Conservation (phyloP, 2,797 vertebrate genomes). For the Philypnodon macrostomus region DNA sequence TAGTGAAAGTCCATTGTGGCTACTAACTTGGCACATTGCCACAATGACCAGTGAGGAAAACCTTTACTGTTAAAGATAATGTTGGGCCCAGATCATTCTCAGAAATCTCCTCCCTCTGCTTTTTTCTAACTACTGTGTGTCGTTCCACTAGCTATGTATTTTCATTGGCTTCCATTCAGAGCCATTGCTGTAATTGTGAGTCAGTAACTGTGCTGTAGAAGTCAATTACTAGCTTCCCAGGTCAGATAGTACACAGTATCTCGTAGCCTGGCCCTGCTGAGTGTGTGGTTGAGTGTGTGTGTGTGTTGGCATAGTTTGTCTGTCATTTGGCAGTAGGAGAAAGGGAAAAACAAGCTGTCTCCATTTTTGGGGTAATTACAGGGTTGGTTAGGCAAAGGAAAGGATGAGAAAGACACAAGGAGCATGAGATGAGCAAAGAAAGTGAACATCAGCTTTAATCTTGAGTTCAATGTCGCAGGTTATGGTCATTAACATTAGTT, state of each 20-base stretch:
- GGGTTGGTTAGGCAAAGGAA: conserved; percentile 67
- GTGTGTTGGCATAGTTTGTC: conserved; percentile 57
- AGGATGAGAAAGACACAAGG: conserved; percentile 60
- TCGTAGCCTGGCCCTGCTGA: conserved; percentile 27
- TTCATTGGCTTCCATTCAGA: conserved; percentile 25
- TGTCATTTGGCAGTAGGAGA: conserved; percentile 69
- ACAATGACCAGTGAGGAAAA: too few relatives aligned
- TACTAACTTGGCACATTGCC: too few relatives aligned
- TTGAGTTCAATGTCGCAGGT: conserved; percentile 48
- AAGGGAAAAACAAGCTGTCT: conserved; percentile 70
- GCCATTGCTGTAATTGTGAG: conserved; percentile 38
- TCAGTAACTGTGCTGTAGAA: conserved; percentile 27
- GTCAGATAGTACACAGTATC: conserved; percentile 20
- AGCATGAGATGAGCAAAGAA: conserved; percentile 48
- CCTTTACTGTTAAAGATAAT: not conserved
- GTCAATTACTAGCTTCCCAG: not conserved
- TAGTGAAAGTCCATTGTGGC: too few relatives aligned
- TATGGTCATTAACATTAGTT: conserved; percentile 27
- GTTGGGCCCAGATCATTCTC: not conserved
- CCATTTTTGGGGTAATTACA: conserved; percentile 73
- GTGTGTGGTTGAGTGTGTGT: conserved; percentile 49
- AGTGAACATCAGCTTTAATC: conserved; percentile 40
- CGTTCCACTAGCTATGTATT: conserved; percentile 43
- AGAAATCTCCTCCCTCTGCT: conserved; percentile 2
- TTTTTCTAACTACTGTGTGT: conserved; percentile 15